These are phyloP conservation scores for Philaenus spumarius DNA, from an alignment of 1,140 invertebrate species.

Conservation along the genomic window DNA sequence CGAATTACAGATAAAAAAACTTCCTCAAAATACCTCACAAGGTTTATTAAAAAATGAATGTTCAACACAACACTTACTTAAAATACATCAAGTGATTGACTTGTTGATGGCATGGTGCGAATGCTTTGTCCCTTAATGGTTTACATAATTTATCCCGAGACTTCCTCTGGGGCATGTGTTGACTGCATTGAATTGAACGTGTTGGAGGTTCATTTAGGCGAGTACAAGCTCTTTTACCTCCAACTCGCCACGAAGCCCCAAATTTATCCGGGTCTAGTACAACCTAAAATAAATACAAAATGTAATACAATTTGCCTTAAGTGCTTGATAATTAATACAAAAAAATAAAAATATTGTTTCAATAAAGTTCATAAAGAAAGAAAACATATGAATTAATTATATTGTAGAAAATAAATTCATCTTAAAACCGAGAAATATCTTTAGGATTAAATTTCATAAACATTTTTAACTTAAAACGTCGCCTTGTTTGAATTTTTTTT, in stretches of 20 bases:
- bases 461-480: too few species aligned
- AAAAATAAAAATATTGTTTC: too few species aligned
- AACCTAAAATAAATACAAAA: constrained; percentile 5
- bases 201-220: constrained; percentile 38
- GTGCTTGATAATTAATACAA: too few species aligned
- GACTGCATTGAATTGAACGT: constrained; percentile 27
- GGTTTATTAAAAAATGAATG: background rate
- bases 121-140: constrained; percentile 43
- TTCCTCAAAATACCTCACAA: background rate
- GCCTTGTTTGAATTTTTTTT: too few species aligned
- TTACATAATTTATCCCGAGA: constrained; percentile 33
- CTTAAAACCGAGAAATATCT: too few species aligned
- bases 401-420: too few species aligned
- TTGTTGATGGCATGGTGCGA: constrained; percentile 61
- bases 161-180: constrained; percentile 28
- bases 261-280: constrained; percentile 59
- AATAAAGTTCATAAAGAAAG: too few species aligned
- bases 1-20: background rate
- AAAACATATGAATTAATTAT: too few species aligned
- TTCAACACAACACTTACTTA: constrained; percentile 41
- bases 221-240: constrained; percentile 63
- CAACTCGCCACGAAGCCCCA: constrained; percentile 79
- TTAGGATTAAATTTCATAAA: too few species aligned
- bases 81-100: constrained; percentile 72
- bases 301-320: too few species aligned